Percentiles rank a stretch among this genome's conserved stretches.
phyloP scores from a whole-genome alignment of 2,888 invertebrate species.

The Griposia aprilina region DNA sequence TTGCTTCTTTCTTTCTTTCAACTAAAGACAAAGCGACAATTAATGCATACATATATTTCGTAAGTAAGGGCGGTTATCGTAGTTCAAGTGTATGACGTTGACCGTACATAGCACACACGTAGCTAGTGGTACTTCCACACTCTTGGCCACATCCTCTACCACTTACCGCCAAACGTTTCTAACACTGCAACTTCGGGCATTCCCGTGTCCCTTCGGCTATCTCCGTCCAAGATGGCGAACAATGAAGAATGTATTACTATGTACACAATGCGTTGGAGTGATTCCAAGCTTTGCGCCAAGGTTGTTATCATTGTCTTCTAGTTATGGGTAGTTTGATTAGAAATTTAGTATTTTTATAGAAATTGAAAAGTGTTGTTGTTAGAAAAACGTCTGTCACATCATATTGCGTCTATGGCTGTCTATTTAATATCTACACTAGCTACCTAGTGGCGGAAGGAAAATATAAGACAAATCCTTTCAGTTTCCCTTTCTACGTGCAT shows the following conservation, averaged over 20 bases:
- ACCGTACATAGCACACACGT: not conserved
- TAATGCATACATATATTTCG: not conserved
- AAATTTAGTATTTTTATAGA: conserved; percentile 33
- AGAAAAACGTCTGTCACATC: not conserved
- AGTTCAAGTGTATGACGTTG: not conserved
- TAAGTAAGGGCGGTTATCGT: not conserved
- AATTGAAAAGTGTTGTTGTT: not conserved
- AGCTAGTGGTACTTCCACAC: not conserved
- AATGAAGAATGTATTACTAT: conserved; percentile 31
- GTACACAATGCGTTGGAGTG: conserved; percentile 62
- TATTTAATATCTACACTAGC: not conserved
- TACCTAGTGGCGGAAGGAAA: no score
- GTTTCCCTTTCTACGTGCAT: no score
- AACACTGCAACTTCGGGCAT: not conserved
- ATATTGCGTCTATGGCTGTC: not conserved
- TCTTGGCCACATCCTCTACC: conserved; percentile 9
- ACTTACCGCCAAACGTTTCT: not conserved
- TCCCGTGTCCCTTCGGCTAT: conserved; percentile 33
- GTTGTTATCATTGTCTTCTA: conserved; percentile 37
- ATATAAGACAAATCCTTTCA: no score
- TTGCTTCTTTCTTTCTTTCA: no score
- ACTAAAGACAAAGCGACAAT: not conserved
- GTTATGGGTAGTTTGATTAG: conserved; percentile 28
- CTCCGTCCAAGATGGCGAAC: conserved; percentile 21
- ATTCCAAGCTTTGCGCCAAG: conserved; percentile 49